A percentile compares a stretch with the other conserved stretches of the same genome.
Evolutionary conservation across 2,888 invertebrate species (phyloP).

Genomic region (Andrena praecox): DNA sequence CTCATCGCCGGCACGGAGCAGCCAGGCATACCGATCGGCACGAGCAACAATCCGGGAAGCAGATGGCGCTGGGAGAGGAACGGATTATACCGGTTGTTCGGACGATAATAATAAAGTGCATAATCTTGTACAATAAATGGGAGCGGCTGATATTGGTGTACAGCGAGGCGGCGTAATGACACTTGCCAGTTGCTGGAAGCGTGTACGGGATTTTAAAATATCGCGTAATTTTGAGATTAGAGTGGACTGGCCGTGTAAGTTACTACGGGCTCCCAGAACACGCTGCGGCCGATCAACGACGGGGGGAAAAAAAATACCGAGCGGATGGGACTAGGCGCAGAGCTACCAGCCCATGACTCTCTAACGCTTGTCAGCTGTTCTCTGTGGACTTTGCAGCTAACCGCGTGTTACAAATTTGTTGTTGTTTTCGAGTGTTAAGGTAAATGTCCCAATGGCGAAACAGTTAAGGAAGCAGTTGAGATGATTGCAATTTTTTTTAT

Average conservation of each 20-base stretch:
- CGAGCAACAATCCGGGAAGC: constrained; percentile 68
- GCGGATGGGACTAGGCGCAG: constrained; percentile 8
- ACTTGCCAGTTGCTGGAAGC: constrained; percentile 37
- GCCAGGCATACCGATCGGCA: constrained; percentile 61
- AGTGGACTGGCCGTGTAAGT: not conserved
- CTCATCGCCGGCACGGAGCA: constrained; percentile 64
- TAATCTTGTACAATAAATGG: constrained; percentile 68
- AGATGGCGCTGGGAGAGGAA: constrained; percentile 57
- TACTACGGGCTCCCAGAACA: constrained; percentile 25
- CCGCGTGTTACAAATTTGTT: not conserved
- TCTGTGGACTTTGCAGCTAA: not conserved
- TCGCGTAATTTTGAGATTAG: constrained; percentile 45
- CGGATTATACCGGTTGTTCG: constrained; percentile 63
- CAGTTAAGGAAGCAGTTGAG: too few species aligned
- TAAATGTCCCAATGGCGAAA: too few species aligned
- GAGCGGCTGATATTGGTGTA: constrained; percentile 45
- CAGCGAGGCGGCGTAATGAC: constrained; percentile 40
- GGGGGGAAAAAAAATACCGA: not conserved
- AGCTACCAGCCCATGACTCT: not conserved
- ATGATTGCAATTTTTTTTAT: too few species aligned
- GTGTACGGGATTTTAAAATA: constrained; percentile 49
- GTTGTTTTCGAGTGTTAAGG: not conserved
- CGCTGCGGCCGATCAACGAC: not conserved
- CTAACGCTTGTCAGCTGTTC: too few species aligned
- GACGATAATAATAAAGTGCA: constrained; percentile 71